Evolutionary conservation across 2,113 vertebrate species (phyloP), one percentile per base, ranked within the genome.

Genomic region (Brachyistius frenatus): DNA sequence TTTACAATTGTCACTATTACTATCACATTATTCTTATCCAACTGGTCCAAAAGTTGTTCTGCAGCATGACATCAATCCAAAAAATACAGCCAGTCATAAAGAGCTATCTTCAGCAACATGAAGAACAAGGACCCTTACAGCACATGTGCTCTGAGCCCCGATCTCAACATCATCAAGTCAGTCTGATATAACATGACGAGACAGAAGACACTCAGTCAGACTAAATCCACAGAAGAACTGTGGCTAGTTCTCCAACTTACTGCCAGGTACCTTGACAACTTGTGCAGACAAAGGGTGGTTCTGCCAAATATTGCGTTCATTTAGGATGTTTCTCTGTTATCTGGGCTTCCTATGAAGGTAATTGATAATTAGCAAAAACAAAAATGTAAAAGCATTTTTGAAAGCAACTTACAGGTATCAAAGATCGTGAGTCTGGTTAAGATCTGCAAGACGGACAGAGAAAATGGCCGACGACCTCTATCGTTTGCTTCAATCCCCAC

Each of bases 401-500:
- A 32, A 64, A 32, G 11, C n/a, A 52, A 23, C 23, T 23, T 23
- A 23, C 23, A 23, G 23, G 5, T 57, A 23, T 46, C 5, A 65
- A 54, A 58, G 53, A 30, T 7, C 3, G 32, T 30, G 16, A 36
- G 33, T 41, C 39, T 66, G 73, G 32, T 32, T 11, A 68, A 36
- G 41, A 60, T 50, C 13, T 61, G 7, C 33, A 36, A 50, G 33
- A 32, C 31, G 15, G 23, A 56, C 35, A 62, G n/a, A 5, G 32
- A 32, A 41, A 50, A 46, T 15, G 46, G 7, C 65, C 53, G 55
- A 16, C 66, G 71, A 76, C 54, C 35, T 9, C 16, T 63, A 15
- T 50, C 16, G 52, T 81, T 67, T 60, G 31, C n/a, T 64, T 75
- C 15, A 81, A 70, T 79, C 62, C 66, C 23, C 46, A 49, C n/a